Percentiles rank a stretch among this genome's conserved stretches.
Conservation (phyloP, 2,888 invertebrate species). For the Orthosia incerta region DNA sequence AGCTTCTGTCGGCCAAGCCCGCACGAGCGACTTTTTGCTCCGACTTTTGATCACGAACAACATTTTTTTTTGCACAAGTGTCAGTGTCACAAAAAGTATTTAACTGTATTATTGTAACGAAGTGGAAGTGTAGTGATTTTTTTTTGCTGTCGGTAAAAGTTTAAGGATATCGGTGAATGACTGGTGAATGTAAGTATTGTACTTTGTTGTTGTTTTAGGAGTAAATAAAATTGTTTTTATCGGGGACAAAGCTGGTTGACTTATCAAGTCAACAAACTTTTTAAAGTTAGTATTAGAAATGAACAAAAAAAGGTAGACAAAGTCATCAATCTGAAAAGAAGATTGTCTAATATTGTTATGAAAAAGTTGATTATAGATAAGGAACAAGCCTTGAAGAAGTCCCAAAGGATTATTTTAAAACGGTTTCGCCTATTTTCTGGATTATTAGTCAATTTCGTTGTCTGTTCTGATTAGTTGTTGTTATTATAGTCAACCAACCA, state of each 20-base stretch:
- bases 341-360: not conserved
- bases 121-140: slow-evolving; percentile 66
- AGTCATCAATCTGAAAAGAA: not conserved
- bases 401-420: not conserved
- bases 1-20: slow-evolving; percentile 65
- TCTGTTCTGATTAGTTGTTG: not conserved
- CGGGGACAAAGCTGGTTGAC: not conserved
- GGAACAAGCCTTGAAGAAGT: not conserved
- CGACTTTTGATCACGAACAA: slow-evolving; percentile 57
- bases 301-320: not conserved
- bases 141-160: slow-evolving; percentile 38
- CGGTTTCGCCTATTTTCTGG: not conserved
- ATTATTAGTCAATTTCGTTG: not conserved
- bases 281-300: not conserved
- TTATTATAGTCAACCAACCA: not conserved
- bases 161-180: slow-evolving; percentile 57
- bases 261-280: no score
- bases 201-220: slow-evolving; percentile 18
- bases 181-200: slow-evolving; percentile 56
- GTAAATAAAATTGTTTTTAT: not conserved
- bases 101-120: slow-evolving; percentile 47
- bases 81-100: slow-evolving; percentile 61
- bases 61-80: slow-evolving; percentile 59
- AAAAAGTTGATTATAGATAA: no score
- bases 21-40: slow-evolving; percentile 63